phyloP scores from a whole-genome alignment of 2,113 vertebrate genomes.

The Lophotis ruficrista region DNA sequence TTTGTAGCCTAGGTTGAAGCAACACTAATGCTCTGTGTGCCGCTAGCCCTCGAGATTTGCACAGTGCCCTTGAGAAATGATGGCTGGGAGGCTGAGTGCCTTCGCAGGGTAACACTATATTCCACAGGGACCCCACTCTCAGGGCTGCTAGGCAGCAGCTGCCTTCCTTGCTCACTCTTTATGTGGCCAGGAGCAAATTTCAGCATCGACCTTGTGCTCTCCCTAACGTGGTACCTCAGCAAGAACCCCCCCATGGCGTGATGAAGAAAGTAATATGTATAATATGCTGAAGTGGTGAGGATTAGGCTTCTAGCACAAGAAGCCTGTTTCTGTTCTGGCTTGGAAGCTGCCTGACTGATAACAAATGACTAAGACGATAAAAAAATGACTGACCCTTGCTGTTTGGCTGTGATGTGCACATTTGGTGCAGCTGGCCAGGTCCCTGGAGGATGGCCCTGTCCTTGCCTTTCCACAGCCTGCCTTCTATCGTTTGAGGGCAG shows the following conservation, averaged over 20 bases:
- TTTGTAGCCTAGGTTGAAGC: background rate
- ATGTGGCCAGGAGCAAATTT: background rate
- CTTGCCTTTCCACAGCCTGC: background rate
- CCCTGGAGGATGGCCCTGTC: background rate
- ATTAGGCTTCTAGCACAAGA: background rate
- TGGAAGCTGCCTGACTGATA: background rate
- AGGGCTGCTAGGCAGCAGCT: background rate
- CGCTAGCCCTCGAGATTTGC: background rate
- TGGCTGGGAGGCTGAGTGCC: background rate
- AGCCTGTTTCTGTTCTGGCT: background rate
- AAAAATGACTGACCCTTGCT: background rate
- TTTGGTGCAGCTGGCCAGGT: background rate
- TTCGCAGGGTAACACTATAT: background rate
- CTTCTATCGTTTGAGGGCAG: background rate
- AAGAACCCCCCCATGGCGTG: accelerated
- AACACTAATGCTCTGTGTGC: background rate
- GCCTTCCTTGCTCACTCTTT: background rate
- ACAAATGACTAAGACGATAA: background rate
- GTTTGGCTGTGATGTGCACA: background rate
- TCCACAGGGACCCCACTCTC: background rate
- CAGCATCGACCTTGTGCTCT: background rate
- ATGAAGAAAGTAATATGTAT: accelerated
- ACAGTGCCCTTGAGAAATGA: accelerated
- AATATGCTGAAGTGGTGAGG: background rate
- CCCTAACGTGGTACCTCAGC: background rate